Conservation (phyloP, 2,797 vertebrate genomes). For the Fistularia commersonii region DNA sequence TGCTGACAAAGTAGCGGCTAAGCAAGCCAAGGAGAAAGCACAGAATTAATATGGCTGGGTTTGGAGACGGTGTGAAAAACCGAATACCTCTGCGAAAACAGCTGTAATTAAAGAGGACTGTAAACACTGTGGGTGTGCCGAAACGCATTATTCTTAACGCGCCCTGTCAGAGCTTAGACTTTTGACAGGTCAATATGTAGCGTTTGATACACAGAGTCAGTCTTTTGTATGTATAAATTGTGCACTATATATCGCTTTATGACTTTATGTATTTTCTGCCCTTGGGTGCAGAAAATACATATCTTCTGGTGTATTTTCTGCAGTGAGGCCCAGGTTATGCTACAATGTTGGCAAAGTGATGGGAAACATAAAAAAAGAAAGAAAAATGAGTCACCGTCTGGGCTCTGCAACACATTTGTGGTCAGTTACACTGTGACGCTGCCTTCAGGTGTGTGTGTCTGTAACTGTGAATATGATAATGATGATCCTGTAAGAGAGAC, state of each 20-base stretch:
- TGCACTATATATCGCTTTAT: conserved; percentile 10
- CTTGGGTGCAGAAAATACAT: too few relatives aligned
- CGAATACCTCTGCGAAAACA: conserved; percentile 33
- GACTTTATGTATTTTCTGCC: conserved; percentile 11
- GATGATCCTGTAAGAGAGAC: too few relatives aligned
- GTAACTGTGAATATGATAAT: too few relatives aligned
- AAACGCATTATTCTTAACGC: conserved; percentile 13
- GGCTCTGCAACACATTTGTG: too few relatives aligned
- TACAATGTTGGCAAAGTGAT: too few relatives aligned
- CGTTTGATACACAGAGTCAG: neutral
- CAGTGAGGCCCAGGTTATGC: too few relatives aligned
- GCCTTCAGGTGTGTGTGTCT: too few relatives aligned
- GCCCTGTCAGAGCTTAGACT: conserved; percentile 2
- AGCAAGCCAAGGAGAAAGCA: conserved; percentile 60
- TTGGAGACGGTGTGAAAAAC: conserved; percentile 44
- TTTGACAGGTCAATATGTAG: neutral
- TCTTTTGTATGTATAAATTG: conserved; percentile 30
- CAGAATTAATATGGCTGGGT: conserved; percentile 45
- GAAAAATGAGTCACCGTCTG: too few relatives aligned
- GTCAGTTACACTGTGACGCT: too few relatives aligned
- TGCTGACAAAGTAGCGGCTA: conserved; percentile 74
- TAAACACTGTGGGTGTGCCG: conserved; percentile 34
- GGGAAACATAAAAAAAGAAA: too few relatives aligned
- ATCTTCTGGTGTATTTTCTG: too few relatives aligned
- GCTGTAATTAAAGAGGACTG: conserved; percentile 58